These are phyloP conservation scores for Strix aluco DNA, from an alignment of 2,113 vertebrate genomes.

Conservation along the genomic window DNA sequence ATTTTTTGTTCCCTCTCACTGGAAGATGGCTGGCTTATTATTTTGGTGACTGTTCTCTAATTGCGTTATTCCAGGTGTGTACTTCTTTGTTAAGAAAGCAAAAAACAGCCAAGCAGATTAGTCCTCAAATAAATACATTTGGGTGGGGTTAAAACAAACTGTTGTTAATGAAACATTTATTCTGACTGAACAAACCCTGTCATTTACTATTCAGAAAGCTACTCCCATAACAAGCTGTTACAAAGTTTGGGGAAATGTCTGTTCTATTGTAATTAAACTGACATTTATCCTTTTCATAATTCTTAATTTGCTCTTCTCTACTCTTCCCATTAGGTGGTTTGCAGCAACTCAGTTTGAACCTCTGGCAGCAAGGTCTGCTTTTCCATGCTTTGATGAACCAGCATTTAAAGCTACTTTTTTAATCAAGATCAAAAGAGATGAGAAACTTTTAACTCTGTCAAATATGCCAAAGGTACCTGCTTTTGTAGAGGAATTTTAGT, in stretches of 20 bases:
- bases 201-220: neutral
- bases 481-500: neutral
- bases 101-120: neutral
- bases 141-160: rapidly evolving
- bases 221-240: neutral
- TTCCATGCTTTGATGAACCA: conserved; percentile 98
- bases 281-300: neutral
- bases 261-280: neutral
- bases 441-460: conserved; percentile 83
- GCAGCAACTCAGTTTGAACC: conserved; percentile 98
- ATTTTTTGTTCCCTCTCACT: neutral
- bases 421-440: conserved; percentile 85
- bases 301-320: neutral
- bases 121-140: neutral
- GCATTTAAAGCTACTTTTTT: conserved; percentile 91
- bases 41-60: neutral
- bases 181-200: neutral
- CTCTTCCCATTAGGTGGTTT: conserved; percentile 78
- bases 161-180: neutral
- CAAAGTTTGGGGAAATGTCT: neutral
- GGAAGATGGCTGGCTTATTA: neutral
- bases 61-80: neutral
- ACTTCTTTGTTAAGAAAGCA: neutral
- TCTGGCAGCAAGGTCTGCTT: conserved; percentile 88
- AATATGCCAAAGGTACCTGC: conserved; percentile 95